phyloP scores from a whole-genome alignment of 2,797 vertebrate genomes.

The Molossus molossus region DNA sequence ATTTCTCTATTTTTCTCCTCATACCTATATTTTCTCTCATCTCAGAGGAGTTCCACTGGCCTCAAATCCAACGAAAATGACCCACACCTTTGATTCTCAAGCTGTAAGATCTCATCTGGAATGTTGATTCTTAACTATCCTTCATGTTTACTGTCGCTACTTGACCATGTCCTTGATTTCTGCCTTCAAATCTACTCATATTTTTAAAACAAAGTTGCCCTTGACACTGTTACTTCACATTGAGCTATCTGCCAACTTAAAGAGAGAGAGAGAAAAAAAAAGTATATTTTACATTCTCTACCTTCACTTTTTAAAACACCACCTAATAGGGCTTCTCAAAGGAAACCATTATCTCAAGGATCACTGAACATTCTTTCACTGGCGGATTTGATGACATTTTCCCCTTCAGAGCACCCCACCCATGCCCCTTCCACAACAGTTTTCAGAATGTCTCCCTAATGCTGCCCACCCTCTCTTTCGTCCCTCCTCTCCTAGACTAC shows the following conservation, averaged over 20 bases:
- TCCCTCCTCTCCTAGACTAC: not conserved
- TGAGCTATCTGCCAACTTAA: not conserved
- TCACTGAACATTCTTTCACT: not conserved
- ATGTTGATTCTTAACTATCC: conserved; percentile 40
- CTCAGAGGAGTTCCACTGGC: not conserved
- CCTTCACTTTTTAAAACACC: conserved; percentile 18
- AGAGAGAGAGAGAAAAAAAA: too few relatives aligned
- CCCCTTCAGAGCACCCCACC: not conserved
- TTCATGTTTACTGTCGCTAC: not conserved
- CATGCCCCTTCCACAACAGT: not conserved
- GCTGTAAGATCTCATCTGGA: not conserved
- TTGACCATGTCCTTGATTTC: conserved; percentile 2
- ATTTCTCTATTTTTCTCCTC: not conserved
- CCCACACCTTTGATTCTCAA: not conserved
- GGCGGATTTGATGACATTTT: not conserved
- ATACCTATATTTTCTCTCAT: not conserved
- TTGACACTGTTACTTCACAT: not conserved
- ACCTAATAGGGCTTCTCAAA: not conserved
- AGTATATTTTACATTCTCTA: not conserved
- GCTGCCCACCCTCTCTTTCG: too few relatives aligned
- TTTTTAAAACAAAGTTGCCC: not conserved
- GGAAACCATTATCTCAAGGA: not conserved
- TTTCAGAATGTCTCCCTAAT: not conserved
- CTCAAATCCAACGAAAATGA: not conserved
- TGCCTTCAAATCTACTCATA: conserved; percentile 40